These are phyloP conservation scores for Perca schrenkii DNA, from an alignment of 2,113 vertebrate genomes.

Conservation along the genomic window DNA sequence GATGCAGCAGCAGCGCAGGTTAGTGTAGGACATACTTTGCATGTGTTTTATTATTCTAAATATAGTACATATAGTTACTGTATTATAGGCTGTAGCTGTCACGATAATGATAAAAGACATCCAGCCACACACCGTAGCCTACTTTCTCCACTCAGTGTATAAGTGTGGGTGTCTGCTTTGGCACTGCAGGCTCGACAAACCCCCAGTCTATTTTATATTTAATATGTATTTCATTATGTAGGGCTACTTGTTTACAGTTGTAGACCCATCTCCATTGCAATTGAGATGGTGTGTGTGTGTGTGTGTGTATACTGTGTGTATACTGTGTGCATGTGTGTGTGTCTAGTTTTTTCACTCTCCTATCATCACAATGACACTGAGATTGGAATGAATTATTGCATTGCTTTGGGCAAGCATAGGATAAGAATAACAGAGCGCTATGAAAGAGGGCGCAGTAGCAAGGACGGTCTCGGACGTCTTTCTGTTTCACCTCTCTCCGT, in stretches of 20 bases:
- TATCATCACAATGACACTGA: constrained; percentile 50
- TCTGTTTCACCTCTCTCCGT: constrained; percentile 37
- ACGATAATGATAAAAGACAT: constrained; percentile 54
- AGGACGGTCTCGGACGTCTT: constrained; percentile 43
- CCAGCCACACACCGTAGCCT: constrained; percentile 52
- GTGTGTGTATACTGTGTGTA: not conserved
- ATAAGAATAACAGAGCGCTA: constrained; percentile 55
- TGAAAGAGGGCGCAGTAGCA: constrained; percentile 42
- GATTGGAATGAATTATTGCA: constrained; percentile 61
- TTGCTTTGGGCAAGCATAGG: constrained; percentile 52
- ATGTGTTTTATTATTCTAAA: constrained; percentile 25
- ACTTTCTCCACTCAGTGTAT: constrained; percentile 52
- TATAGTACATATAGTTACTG: constrained; percentile 21
- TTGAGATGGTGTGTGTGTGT: constrained; percentile 1
- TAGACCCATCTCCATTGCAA: constrained; percentile 52
- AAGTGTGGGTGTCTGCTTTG: constrained; percentile 64
- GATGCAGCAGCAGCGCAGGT: constrained; percentile 17
- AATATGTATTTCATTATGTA: constrained; percentile 77
- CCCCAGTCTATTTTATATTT: constrained; percentile 73
- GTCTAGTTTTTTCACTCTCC: constrained; percentile 1
- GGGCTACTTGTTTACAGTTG: constrained; percentile 61
- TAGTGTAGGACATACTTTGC: not conserved
- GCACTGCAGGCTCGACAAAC: constrained; percentile 43
- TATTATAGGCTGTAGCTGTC: constrained; percentile 47
- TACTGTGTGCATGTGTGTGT: not conserved